phyloP scores from a whole-genome alignment of 2,888 invertebrate species.

The Drosophila subsilvestris region DNA sequence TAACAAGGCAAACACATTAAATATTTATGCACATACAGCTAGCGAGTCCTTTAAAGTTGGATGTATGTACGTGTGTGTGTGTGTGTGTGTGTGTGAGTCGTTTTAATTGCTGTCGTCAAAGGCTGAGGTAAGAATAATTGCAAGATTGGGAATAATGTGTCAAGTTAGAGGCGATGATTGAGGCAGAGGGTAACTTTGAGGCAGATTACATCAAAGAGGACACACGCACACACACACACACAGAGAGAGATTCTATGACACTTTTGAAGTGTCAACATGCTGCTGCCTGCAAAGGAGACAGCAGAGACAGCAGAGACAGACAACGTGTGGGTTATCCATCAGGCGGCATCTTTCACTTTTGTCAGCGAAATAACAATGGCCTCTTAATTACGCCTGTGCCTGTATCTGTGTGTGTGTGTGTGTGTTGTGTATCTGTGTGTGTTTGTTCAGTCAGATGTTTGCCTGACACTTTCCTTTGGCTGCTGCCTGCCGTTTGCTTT shows the following conservation, averaged over 20 bases:
- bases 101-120: slow-evolving; percentile 75
- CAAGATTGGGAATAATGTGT: slow-evolving; percentile 80
- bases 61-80: slow-evolving; percentile 28
- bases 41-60: slow-evolving; percentile 53
- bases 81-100: slow-evolving; percentile 24
- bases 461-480: slow-evolving; percentile 75
- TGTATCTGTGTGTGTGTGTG: slow-evolving; percentile 17
- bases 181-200: slow-evolving; percentile 26
- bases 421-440: slow-evolving; percentile 41
- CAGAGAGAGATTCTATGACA: slow-evolving; percentile 42
- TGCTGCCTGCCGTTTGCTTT: slow-evolving; percentile 22
- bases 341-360: slow-evolving; percentile 82
- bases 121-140: slow-evolving; percentile 81
- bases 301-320: slow-evolving; percentile 43
- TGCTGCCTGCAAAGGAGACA: slow-evolving; percentile 33
- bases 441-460: slow-evolving; percentile 72
- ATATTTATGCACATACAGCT: slow-evolving; percentile 59
- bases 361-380: slow-evolving; percentile 83
- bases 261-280: slow-evolving; percentile 82
- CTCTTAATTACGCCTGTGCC: slow-evolving; percentile 80
- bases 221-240: slow-evolving; percentile 21
- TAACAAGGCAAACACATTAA: slow-evolving; percentile 81
- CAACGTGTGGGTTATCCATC: slow-evolving; percentile 74
- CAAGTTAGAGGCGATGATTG: slow-evolving; percentile 54
- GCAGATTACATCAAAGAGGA: slow-evolving; percentile 63